Evolutionary conservation across 2,113 vertebrate species (phyloP).

Genomic region (Blennius ocellaris): DNA sequence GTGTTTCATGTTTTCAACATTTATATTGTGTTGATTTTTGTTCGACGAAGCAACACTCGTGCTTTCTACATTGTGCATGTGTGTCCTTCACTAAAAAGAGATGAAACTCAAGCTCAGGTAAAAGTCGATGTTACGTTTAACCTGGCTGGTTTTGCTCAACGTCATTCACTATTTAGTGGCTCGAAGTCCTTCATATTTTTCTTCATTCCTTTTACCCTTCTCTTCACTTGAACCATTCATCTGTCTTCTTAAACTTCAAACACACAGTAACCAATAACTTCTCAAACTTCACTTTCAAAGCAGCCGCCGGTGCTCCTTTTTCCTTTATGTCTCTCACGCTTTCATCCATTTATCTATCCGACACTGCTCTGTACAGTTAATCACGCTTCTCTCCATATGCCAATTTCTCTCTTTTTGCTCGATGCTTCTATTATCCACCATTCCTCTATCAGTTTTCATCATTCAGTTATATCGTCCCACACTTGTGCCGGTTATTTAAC

Average conservation of each 20-base stretch:
- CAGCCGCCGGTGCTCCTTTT: conserved; percentile 17
- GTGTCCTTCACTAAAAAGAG: too few species aligned
- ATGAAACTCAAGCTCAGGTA: too few species aligned
- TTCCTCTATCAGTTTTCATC: conserved; percentile 31
- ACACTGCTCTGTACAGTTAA: conserved; percentile 5
- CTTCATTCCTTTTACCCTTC: not conserved
- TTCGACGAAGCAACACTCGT: too few species aligned
- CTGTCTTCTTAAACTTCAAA: conserved; percentile 50
- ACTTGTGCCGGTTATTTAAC: conserved; percentile 21
- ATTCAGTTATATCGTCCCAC: conserved; percentile 20
- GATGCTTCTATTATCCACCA: not conserved
- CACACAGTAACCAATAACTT: conserved; percentile 48
- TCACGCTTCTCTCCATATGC: conserved; percentile 23
- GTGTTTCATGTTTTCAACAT: too few species aligned
- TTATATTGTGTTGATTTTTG: too few species aligned
- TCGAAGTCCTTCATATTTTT: conserved; percentile 34
- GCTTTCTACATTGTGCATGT: too few species aligned
- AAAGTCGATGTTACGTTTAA: too few species aligned
- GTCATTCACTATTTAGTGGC: not conserved
- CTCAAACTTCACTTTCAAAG: conserved; percentile 56
- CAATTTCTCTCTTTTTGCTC: conserved; percentile 13
- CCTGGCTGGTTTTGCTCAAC: too few species aligned
- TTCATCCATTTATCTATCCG: conserved; percentile 36
- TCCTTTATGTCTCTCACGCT: conserved; percentile 14
- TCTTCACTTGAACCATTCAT: conserved; percentile 37